Evolutionary conservation across 1,140 invertebrate genomes (phyloP).

Genomic region (Cryptotermes secundus): DNA sequence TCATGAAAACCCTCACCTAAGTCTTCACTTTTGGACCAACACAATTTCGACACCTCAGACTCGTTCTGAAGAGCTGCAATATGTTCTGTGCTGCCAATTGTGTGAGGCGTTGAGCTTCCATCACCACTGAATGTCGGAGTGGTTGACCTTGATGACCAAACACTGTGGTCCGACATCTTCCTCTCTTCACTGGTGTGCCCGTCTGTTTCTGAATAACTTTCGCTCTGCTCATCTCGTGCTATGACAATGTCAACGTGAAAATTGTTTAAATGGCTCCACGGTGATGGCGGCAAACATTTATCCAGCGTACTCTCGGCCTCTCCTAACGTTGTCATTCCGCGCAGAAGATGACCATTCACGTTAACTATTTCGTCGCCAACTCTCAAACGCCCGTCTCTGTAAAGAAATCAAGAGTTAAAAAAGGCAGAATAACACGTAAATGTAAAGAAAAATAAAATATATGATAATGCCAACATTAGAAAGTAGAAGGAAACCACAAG

Average conservation of each 20-base stretch:
- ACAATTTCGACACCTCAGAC: neutral
- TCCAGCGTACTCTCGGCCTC: constrained; percentile 60
- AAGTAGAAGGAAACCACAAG: no score
- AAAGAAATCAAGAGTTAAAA: constrained; percentile 35
- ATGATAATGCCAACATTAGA: no score
- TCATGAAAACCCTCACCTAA: neutral
- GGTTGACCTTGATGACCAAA: neutral
- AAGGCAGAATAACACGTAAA: neutral
- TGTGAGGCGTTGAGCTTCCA: neutral
- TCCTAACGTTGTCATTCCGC: constrained; percentile 68
- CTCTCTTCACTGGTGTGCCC: neutral
- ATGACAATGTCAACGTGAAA: constrained; percentile 59
- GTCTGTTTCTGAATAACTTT: neutral
- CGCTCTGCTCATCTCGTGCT: constrained; percentile 41
- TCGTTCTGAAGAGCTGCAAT: neutral
- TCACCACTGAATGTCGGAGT: neutral
- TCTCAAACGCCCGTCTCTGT: constrained; percentile 74
- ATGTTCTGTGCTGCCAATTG: neutral
- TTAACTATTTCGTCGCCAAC: constrained; percentile 84
- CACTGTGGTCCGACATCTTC: neutral
- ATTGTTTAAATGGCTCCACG: neutral
- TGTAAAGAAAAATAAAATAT: no score
- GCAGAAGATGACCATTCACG: constrained; percentile 77
- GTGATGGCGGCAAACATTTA: constrained; percentile 38
- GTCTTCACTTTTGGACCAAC: neutral